These are phyloP conservation scores for Oxyura jamaicensis DNA, from an alignment of 2,113 vertebrate species.

Conservation along the genomic window DNA sequence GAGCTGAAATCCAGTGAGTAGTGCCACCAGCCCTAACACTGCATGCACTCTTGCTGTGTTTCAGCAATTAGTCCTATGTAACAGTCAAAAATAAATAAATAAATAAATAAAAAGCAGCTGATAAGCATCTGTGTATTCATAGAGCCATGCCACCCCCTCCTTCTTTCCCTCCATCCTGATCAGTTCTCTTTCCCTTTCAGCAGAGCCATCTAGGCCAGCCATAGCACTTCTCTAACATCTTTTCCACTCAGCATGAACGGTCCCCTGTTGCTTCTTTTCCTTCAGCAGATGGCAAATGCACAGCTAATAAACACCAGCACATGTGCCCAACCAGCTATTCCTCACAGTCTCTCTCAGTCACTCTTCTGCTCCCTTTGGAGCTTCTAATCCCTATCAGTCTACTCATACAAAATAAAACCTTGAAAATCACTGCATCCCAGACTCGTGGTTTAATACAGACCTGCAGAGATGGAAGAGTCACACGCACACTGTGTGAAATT, in stretches of 20 bases:
- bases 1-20: background rate
- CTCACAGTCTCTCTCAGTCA: fast-evolving
- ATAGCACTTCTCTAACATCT: background rate
- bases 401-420: background rate
- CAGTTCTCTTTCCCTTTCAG: background rate
- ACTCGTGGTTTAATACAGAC: background rate
- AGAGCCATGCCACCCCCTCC: fast-evolving
- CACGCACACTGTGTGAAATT: fast-evolving
- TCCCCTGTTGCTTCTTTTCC: background rate
- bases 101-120: background rate
- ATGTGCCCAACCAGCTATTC: background rate
- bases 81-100: background rate
- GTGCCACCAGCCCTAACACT: background rate
- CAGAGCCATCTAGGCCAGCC: background rate
- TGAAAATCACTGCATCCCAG: background rate
- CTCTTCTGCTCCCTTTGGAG: background rate
- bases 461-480: background rate
- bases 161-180: background rate
- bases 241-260: background rate
- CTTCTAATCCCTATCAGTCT: background rate
- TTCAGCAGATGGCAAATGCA: background rate
- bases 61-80: background rate
- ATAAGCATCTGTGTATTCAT: background rate
- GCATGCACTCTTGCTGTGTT: background rate
- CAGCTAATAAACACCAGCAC: background rate